A percentile compares a stretch with the other conserved stretches of the same genome.
These are phyloP conservation scores for Bungarus multicinctus DNA, from an alignment of 2,113 vertebrate species.

Conservation along the genomic window DNA sequence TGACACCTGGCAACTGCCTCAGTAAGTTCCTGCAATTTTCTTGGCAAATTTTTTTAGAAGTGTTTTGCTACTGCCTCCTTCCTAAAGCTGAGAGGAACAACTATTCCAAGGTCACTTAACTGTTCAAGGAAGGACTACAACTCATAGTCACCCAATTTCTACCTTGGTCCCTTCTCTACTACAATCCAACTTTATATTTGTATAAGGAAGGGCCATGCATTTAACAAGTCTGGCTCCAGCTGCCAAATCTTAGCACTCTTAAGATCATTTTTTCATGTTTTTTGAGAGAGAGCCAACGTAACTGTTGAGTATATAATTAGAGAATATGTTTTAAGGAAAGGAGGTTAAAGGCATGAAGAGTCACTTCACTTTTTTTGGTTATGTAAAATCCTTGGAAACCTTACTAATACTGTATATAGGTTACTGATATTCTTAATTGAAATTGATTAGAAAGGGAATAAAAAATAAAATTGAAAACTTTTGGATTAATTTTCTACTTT, in stretches of 20 bases:
- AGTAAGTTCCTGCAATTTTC: not conserved
- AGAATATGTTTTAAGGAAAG: not conserved
- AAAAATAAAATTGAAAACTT: not conserved
- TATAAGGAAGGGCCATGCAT: not conserved
- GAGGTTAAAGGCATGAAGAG: not conserved
- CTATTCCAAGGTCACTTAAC: not conserved
- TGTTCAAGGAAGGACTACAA: not conserved
- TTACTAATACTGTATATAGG: not conserved
- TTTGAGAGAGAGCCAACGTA: not conserved
- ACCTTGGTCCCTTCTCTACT: not conserved
- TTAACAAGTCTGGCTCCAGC: not conserved
- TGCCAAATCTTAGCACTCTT: not conserved
- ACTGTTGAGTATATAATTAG: not conserved
- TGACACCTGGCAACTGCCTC: not conserved
- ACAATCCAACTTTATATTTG: not conserved
- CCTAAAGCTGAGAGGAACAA: not conserved
- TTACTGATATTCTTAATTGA: not conserved
- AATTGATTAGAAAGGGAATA: not conserved
- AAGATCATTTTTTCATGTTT: not conserved
- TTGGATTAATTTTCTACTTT: not conserved
- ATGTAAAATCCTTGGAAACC: not conserved
- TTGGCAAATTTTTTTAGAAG: not conserved
- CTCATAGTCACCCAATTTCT: not conserved
- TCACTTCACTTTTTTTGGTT: not conserved
- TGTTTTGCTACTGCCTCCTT: not conserved